A percentile compares a stretch with the other conserved stretches of the same genome.
Conservation (phyloP, 2,113 vertebrate genomes). For the Illadopsis cleaveri region DNA sequence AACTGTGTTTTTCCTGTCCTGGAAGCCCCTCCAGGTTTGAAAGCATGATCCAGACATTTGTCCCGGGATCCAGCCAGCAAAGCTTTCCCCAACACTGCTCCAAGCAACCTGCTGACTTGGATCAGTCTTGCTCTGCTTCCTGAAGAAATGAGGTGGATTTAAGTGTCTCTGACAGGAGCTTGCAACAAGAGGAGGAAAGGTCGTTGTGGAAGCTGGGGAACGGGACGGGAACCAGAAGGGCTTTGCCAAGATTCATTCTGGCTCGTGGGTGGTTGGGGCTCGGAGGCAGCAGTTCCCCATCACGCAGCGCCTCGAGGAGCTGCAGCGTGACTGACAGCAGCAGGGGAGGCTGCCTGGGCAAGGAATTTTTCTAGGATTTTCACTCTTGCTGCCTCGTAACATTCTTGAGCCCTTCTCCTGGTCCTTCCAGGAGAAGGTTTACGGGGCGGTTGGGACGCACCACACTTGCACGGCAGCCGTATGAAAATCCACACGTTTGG, state of each 20-base stretch:
- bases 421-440: constrained; percentile 12
- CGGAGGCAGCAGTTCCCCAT: neutral
- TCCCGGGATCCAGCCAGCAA: neutral
- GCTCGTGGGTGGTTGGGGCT: constrained; percentile 2
- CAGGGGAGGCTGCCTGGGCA: neutral
- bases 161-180: constrained; percentile 29
- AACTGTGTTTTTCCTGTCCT: neutral
- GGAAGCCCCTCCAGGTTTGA: neutral
- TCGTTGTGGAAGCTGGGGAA: neutral
- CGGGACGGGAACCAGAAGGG: neutral
- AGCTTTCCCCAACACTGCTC: neutral
- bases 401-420: neutral
- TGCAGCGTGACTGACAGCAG: constrained; percentile 42
- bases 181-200: neutral
- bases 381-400: neutral
- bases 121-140: neutral
- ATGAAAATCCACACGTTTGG: neutral
- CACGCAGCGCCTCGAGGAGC: neutral
- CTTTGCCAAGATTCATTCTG: constrained; percentile 20
- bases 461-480: fast-evolving
- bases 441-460: neutral
- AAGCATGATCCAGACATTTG: neutral
- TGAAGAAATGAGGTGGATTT: constrained; percentile 16
- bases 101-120: constrained; percentile 23
- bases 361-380: constrained; percentile 9